Percentiles rank a stretch among this genome's conserved stretches.
phyloP scores from a whole-genome alignment of 2,888 invertebrate species.

The Parnassius glacialis region DNA sequence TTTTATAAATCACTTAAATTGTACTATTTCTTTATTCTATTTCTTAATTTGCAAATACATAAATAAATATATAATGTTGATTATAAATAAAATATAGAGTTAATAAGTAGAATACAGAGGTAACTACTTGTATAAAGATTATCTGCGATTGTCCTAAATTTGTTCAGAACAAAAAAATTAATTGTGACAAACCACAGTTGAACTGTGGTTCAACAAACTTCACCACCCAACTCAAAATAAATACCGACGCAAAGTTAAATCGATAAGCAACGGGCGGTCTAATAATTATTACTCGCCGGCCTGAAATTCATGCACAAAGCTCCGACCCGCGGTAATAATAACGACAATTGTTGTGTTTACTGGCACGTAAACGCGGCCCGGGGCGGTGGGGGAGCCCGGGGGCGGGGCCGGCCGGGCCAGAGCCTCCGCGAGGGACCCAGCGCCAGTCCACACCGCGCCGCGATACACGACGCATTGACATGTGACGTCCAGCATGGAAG shows the following conservation, averaged over 20 bases:
- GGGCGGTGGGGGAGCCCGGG: constrained; percentile 46
- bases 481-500: constrained; percentile 75
- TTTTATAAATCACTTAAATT: not conserved
- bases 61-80: no score
- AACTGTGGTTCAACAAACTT: no score
- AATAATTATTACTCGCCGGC: constrained; percentile 79
- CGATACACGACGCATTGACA: constrained; percentile 70
- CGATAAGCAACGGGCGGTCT: constrained; percentile 68
- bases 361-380: constrained; percentile 74
- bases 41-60: no score
- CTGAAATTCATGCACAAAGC: constrained; percentile 81
- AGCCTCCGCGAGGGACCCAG: constrained; percentile 50
- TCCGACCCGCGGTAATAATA: constrained; percentile 80
- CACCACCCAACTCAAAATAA: constrained; percentile 44
- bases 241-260: constrained; percentile 71
- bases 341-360: constrained; percentile 81
- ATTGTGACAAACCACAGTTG: not conserved
- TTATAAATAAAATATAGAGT: no score
- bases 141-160: no score
- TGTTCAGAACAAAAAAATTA: no score
- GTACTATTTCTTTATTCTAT: no score
- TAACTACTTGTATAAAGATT: no score
- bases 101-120: no score
- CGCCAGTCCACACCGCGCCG: constrained; percentile 69
- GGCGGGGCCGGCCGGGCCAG: constrained; percentile 53